These are phyloP conservation scores for Acestrorhynchus altus DNA, from an alignment of 2,797 vertebrate species.

Conservation along the genomic window DNA sequence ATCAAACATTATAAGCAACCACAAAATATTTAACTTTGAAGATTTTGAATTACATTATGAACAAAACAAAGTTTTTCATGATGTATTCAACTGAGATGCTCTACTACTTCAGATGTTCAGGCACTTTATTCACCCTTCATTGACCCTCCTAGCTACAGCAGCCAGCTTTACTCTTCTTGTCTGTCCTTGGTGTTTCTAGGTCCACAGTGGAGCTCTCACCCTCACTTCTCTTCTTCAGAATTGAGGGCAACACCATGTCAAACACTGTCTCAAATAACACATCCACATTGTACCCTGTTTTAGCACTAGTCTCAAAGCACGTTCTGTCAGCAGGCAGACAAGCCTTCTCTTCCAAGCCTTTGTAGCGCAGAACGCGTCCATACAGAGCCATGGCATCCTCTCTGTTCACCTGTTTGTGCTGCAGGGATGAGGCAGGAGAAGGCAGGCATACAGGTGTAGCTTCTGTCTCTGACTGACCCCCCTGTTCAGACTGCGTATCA, in stretches of 20 bases:
- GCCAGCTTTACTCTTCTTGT: slow-evolving; percentile 68
- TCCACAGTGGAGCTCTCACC: slow-evolving; percentile 83
- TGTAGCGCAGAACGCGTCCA: slow-evolving; percentile 88
- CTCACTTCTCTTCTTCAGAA: slow-evolving; percentile 85
- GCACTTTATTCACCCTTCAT: background rate
- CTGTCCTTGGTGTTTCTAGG: slow-evolving; percentile 76
- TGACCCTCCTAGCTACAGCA: slow-evolving; percentile 75
- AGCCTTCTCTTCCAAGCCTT: slow-evolving; percentile 86
- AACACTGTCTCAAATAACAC: slow-evolving; percentile 91
- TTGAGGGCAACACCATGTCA: slow-evolving; percentile 88
- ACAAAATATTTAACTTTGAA: too few relatives aligned
- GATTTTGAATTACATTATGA: too few relatives aligned
- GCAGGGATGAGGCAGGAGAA: slow-evolving; percentile 63
- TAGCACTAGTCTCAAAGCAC: slow-evolving; percentile 98
- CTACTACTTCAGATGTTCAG: too few relatives aligned
- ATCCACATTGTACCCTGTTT: slow-evolving; percentile 93
- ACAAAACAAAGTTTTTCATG: too few relatives aligned
- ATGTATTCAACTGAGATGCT: too few relatives aligned
- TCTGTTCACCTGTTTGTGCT: slow-evolving; percentile 80
- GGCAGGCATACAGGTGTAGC: slow-evolving; percentile 62
- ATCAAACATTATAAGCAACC: too few relatives aligned
- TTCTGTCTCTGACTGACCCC: slow-evolving; percentile 56
- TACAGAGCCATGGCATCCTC: slow-evolving; percentile 90
- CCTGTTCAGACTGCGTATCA: slow-evolving; percentile 47
- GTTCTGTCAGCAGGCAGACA: slow-evolving; percentile 87